These are phyloP conservation scores for Semotilus atromaculatus DNA, from an alignment of 2,797 vertebrate species.

Conservation along the genomic window DNA sequence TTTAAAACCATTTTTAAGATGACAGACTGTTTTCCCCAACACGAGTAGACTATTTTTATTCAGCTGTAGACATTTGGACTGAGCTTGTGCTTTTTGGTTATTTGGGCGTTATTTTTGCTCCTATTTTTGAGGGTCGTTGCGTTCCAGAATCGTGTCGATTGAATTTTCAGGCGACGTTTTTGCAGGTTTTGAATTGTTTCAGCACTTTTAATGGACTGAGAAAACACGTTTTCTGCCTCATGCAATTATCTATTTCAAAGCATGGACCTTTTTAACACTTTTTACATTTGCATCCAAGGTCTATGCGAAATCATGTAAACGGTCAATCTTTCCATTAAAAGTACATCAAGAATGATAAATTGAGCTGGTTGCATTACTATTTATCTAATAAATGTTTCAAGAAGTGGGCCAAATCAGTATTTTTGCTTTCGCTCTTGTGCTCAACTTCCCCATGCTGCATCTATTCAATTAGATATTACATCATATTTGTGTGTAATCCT, in stretches of 20 bases:
- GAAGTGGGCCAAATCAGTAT: not conserved
- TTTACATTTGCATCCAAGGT: not conserved
- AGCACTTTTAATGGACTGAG: conserved; percentile 60
- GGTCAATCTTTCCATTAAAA: conserved; percentile 40
- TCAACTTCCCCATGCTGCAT: not conserved
- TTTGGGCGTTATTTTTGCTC: conserved; percentile 53
- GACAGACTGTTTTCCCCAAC: conserved; percentile 49
- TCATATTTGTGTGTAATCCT: not conserved
- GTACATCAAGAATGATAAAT: conserved; percentile 17
- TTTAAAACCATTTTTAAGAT: conserved; percentile 61
- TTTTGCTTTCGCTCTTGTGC: not conserved
- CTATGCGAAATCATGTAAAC: conserved; percentile 34
- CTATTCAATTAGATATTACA: not conserved
- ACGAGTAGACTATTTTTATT: conserved; percentile 43
- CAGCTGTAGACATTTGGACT: conserved; percentile 41
- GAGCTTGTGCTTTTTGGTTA: conserved; percentile 57
- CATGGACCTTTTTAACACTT: conserved; percentile 24
- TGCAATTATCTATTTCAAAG: conserved; percentile 23
- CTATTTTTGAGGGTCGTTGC: conserved; percentile 59
- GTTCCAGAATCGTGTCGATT: conserved; percentile 57
- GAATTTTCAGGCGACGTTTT: conserved; percentile 66
- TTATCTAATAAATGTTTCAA: conserved; percentile 29
- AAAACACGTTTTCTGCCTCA: conserved; percentile 51
- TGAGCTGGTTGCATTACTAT: conserved; percentile 31
- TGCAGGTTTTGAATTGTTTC: conserved; percentile 38